Evolutionary conservation across 2,888 invertebrate genomes (phyloP), one percentile per base, ranked within the genome.

Genomic region (Monochamus alternatus): DNA sequence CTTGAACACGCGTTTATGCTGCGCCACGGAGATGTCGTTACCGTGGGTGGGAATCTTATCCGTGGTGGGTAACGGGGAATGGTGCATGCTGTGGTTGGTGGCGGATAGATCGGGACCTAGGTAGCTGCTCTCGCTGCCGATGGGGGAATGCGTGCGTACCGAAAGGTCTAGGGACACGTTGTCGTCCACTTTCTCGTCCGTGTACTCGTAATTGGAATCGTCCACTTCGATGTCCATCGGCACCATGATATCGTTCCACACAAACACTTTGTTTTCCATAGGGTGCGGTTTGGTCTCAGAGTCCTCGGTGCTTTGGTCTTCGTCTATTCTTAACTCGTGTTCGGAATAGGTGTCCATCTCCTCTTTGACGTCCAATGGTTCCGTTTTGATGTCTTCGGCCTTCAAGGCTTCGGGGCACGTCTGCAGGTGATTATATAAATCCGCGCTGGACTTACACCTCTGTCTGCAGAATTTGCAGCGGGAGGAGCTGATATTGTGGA

Each of bases 381-480:
- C 55, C 55, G 14, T 87, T 82, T 67, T 86, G 5, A 81, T 83
- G 9, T 86, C 75, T 59, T 82, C 80, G 9, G 81, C 80, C 78
- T 88, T 90, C 67, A 88, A 87, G 44, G 92, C 91, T 81, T 91
- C 93, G 7, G 89, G 89, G 86, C 96, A 96, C 52, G 92, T 93
- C 88, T 93, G 93, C 87, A 96, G 90, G 87, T 97, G 97, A 75
- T 92, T 90, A 78, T 93, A 90, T 65, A 97, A 90, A 89, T 96
- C 96, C 3, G 93, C 92, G 82, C 95, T 95, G 38, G 95, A 95
- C 89, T 96, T 96, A 88, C 96, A 97, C 77, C 96, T 92, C 87
- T 95, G 96, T 79, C 96, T 92, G 87, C 97, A 97, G 86, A 94
- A 93, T 88, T 96, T 96, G 87, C 97, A 97, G 75, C 96, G 92